A percentile compares a stretch with the other conserved stretches of the same genome.
Evolutionary conservation across 2,888 invertebrate genomes (phyloP).

Genomic region (Amblyjoppa proteus): DNA sequence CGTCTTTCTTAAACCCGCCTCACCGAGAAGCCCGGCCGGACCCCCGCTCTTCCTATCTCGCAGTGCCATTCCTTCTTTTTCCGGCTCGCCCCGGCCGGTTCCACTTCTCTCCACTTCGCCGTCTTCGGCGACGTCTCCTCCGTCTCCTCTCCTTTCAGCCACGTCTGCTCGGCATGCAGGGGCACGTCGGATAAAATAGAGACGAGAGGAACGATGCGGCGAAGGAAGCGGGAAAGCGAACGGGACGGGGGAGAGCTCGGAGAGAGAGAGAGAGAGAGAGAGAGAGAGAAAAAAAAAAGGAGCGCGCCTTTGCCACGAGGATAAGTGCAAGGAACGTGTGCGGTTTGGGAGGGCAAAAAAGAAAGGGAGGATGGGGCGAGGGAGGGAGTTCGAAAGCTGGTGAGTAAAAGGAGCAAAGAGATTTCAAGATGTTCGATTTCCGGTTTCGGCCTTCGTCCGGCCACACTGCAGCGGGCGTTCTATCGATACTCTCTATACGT

Average conservation of each 20-base stretch:
- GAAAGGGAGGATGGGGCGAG: conserved; percentile 14
- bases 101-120: conserved; percentile 18
- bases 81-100: conserved; percentile 7
- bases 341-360: background rate
- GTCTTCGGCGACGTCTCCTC: conserved; percentile 10
- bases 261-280: conserved; percentile 29
- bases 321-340: conserved; percentile 24
- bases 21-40: background rate
- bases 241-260: background rate
- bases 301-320: conserved; percentile 16
- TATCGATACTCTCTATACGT: background rate
- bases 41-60: conserved; percentile 1
- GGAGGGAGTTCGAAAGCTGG: background rate
- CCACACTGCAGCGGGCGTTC: background rate
- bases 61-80: background rate
- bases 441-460: conserved; percentile 21
- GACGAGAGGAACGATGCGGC: conserved; percentile 5
- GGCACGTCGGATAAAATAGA: conserved; percentile 26
- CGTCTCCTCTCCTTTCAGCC: background rate
- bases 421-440: conserved; percentile 48
- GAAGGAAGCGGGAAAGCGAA: conserved; percentile 5
- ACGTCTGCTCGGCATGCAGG: conserved; percentile 17
- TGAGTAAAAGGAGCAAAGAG: conserved; percentile 41
- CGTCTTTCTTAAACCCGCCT: conserved; percentile 32
- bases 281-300: conserved; percentile 15